Percentiles rank a stretch among this genome's conserved stretches.
phyloP scores from a whole-genome alignment of 1,140 invertebrate species.

The Bursaphelenchus mucronatus region DNA sequence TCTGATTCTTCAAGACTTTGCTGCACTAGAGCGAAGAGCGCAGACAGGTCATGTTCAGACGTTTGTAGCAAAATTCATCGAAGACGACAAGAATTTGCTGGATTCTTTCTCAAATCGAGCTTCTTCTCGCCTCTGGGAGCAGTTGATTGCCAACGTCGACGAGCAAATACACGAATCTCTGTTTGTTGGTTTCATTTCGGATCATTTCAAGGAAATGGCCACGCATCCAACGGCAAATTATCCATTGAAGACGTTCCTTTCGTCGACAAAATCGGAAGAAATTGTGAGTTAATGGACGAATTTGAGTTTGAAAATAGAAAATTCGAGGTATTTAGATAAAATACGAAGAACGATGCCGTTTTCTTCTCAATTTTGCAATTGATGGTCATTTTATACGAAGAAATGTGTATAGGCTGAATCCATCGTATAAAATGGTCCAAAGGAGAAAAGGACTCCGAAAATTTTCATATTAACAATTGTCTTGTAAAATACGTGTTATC shows the following conservation, averaged over 20 bases:
- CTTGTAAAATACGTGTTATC: too few species aligned
- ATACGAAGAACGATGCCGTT: too few species aligned
- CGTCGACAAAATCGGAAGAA: neutral
- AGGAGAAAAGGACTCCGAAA: too few species aligned
- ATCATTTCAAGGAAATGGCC: neutral
- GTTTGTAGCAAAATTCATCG: constrained; percentile 6
- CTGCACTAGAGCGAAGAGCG: neutral
- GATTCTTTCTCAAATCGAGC: neutral
- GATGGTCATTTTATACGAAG: too few species aligned
- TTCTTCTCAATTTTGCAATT: too few species aligned
- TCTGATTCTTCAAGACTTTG: constrained; percentile 15
- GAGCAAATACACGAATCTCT: constrained; percentile 1
- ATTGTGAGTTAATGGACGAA: constrained; percentile 4
- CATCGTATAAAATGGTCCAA: too few species aligned
- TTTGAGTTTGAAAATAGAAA: too few species aligned
- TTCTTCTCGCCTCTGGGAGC: constrained; percentile 13
- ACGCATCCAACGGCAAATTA: neutral
- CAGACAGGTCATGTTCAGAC: neutral
- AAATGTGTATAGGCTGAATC: too few species aligned
- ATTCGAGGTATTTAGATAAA: too few species aligned
- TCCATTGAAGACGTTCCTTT: constrained; percentile 5
- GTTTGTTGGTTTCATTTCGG: neutral
- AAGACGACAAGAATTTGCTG: neutral
- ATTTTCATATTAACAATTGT: too few species aligned
- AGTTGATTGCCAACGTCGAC: constrained; percentile 2